Evolutionary conservation across 1,140 invertebrate genomes (phyloP).

Genomic region (Drosophila triauraria): DNA sequence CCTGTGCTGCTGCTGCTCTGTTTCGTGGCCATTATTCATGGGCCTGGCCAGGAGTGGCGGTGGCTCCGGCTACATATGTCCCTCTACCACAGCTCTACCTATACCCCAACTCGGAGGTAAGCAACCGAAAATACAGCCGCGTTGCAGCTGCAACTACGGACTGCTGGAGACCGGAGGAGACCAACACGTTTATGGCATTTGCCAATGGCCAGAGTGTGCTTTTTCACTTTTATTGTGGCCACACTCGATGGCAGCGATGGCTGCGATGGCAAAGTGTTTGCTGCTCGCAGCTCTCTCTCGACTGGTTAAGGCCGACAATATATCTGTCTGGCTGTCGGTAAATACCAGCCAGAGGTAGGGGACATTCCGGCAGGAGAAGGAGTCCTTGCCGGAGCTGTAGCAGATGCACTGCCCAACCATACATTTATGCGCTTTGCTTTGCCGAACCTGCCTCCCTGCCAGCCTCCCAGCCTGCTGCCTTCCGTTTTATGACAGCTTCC

Average conservation of each 20-base stretch:
- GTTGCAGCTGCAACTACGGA: conserved; percentile 22
- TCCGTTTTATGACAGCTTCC: conserved; percentile 75
- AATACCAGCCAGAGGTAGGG: conserved; percentile 39
- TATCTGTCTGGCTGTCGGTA: conserved; percentile 69
- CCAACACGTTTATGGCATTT: conserved; percentile 78
- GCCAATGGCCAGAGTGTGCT: conserved; percentile 72
- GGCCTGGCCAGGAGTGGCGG: conserved; percentile 29
- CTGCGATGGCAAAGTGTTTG: conserved; percentile 57
- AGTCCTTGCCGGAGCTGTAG: background rate
- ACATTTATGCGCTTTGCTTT: conserved; percentile 70
- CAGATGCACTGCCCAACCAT: conserved; percentile 64
- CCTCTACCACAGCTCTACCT: conserved; percentile 16
- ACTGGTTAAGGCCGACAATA: conserved; percentile 55
- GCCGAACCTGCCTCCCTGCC: background rate
- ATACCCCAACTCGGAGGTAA: conserved; percentile 33
- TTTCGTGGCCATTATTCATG: conserved; percentile 69
- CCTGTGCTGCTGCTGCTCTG: conserved; percentile 36
- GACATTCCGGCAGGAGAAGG: background rate
- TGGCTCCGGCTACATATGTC: conserved; percentile 1
- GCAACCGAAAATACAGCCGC: conserved; percentile 25
- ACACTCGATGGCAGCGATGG: conserved; percentile 24
- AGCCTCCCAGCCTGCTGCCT: conserved; percentile 16
- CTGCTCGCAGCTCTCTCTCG: conserved; percentile 7
- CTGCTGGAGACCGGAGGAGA: conserved; percentile 28
- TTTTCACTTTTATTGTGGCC: conserved; percentile 79